A percentile compares a stretch with the other conserved stretches of the same genome.
These are phyloP conservation scores for Danionella dracula DNA, from an alignment of 2,797 vertebrate genomes.

Conservation along the genomic window DNA sequence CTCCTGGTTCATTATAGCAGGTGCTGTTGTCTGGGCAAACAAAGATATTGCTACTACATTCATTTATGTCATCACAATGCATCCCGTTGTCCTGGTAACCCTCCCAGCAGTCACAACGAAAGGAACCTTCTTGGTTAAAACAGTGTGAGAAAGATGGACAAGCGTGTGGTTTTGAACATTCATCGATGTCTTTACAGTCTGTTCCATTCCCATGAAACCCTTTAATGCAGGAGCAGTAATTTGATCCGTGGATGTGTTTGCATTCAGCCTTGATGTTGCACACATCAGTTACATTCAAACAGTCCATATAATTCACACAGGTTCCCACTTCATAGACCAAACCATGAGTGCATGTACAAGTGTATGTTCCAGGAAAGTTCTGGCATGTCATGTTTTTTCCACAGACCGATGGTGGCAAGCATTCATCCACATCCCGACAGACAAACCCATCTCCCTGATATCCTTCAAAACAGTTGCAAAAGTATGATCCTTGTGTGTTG, in stretches of 20 bases:
- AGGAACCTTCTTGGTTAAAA: constrained; percentile 71
- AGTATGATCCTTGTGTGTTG: constrained; percentile 70
- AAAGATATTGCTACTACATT: constrained; percentile 63
- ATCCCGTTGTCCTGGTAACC: constrained; percentile 67
- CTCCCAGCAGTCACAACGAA: constrained; percentile 66
- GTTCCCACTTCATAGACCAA: constrained; percentile 59
- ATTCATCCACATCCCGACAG: constrained; percentile 74
- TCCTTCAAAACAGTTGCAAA: constrained; percentile 67
- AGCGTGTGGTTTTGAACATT: constrained; percentile 53
- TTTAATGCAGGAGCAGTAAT: constrained; percentile 65
- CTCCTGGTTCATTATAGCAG: constrained; percentile 66
- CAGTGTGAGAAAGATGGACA: constrained; percentile 68
- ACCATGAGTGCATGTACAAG: constrained; percentile 63
- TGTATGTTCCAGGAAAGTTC: constrained; percentile 69
- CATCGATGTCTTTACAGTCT: constrained; percentile 68
- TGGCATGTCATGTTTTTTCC: constrained; percentile 64
- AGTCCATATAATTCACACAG: constrained; percentile 63
- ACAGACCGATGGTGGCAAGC: constrained; percentile 53
- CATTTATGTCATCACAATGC: constrained; percentile 68
- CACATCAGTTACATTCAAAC: constrained; percentile 49
- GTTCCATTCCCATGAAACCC: constrained; percentile 72
- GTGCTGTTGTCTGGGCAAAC: constrained; percentile 64
- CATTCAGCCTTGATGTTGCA: constrained; percentile 67
- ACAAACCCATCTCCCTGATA: constrained; percentile 68
- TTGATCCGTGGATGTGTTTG: constrained; percentile 57